Percentiles rank a stretch among this genome's conserved stretches.
Conservation (phyloP, 2,113 vertebrate species). For the Megaceryle maxima region DNA sequence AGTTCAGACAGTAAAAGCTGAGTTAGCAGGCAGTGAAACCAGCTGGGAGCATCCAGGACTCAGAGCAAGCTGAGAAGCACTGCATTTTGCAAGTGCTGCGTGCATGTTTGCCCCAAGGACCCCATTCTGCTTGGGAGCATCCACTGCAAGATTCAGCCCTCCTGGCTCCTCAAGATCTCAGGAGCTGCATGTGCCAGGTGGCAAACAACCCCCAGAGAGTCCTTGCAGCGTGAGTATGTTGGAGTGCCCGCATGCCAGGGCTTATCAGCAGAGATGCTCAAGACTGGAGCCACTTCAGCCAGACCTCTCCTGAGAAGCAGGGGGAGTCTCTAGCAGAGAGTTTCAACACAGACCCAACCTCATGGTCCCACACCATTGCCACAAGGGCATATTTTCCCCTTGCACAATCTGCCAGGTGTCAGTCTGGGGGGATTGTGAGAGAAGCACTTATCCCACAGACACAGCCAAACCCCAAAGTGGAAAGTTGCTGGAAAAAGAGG, state of each 20-base stretch:
- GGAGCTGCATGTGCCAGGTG: rapidly evolving
- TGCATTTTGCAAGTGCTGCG: not conserved
- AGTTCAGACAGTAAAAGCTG: not conserved
- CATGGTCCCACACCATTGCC: not conserved
- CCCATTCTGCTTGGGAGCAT: not conserved
- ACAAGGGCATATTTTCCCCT: not conserved
- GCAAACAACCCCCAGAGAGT: not conserved
- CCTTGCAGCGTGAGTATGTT: rapidly evolving
- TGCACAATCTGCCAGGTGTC: not conserved
- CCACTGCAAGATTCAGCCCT: not conserved
- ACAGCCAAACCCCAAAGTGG: not conserved
- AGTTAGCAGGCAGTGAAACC: not conserved
- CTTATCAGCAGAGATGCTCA: not conserved
- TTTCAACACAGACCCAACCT: not conserved
- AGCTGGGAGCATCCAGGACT: not conserved
- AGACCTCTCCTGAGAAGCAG: not conserved
- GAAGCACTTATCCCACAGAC: not conserved
- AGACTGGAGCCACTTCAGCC: not conserved
- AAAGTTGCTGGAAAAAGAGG: not conserved
- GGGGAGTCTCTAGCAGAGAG: not conserved
- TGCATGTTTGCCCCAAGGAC: not conserved
- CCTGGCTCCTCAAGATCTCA: rapidly evolving
- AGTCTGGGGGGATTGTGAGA: not conserved
- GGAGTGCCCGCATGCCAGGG: not conserved
- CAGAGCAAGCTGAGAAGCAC: not conserved